These are phyloP conservation scores for Sciurus carolinensis DNA, from an alignment of 2,797 vertebrate genomes.

Conservation along the genomic window DNA sequence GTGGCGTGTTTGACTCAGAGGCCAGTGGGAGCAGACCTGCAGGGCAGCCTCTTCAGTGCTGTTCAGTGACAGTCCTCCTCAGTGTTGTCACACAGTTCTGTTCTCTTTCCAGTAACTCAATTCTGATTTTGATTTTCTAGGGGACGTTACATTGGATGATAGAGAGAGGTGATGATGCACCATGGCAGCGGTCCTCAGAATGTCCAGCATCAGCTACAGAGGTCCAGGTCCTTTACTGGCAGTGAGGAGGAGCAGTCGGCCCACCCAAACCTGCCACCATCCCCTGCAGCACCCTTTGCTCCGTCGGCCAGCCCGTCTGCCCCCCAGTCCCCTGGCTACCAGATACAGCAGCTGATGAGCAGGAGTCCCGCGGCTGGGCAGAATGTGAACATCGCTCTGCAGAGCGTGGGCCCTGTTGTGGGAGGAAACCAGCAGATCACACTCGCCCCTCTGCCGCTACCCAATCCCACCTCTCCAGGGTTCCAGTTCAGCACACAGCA, in stretches of 20 bases:
- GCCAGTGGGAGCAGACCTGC: neutral
- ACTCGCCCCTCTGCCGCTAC: constrained; percentile 94
- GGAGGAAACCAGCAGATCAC: constrained; percentile 97
- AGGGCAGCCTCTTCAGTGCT: neutral
- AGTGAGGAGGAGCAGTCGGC: constrained; percentile 94
- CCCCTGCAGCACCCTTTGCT: constrained; percentile 95
- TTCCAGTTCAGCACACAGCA: constrained; percentile 96
- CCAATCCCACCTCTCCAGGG: constrained; percentile 95
- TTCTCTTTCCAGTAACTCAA: constrained; percentile 54
- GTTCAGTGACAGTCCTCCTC: neutral
- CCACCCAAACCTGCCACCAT: constrained; percentile 93
- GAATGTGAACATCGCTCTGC: constrained; percentile 97
- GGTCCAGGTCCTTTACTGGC: constrained; percentile 95
- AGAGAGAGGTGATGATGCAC: constrained; percentile 95
- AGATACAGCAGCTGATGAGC: constrained; percentile 94
- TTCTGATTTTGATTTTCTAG: constrained; percentile 81
- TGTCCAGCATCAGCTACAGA: constrained; percentile 96
- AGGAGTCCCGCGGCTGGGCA: constrained; percentile 95
- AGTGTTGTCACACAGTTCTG: neutral
- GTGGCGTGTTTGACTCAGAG: neutral
- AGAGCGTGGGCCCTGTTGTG: constrained; percentile 95
- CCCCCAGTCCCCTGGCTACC: constrained; percentile 97
- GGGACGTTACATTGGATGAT: constrained; percentile 77
- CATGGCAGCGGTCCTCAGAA: constrained; percentile 98
- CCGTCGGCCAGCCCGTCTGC: constrained; percentile 97